A percentile compares a stretch with the other conserved stretches of the same genome.
phyloP scores from a whole-genome alignment of 2,888 invertebrate genomes.

The Griposia aprilina region DNA sequence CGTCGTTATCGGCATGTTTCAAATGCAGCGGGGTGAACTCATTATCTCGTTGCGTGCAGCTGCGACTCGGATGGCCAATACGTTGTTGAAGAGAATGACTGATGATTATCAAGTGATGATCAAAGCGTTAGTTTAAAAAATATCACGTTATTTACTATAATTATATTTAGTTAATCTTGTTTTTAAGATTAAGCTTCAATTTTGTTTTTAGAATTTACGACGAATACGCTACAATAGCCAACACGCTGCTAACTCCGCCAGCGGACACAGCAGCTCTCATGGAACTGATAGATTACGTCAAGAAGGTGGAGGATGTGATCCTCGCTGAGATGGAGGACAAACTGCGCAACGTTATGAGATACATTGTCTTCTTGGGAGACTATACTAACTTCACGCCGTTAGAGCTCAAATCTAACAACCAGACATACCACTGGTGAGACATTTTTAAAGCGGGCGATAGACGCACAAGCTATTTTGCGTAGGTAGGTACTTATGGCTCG shows the following conservation, averaged over 20 bases:
- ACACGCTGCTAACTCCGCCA: conserved; percentile 94
- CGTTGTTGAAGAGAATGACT: conserved; percentile 94
- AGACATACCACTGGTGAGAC: conserved; percentile 95
- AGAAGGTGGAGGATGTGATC: conserved; percentile 93
- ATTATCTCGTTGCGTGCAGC: conserved; percentile 93
- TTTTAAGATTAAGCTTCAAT: not conserved
- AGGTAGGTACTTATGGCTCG: not conserved
- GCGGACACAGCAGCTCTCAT: conserved; percentile 96
- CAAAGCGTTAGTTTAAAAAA: conserved; percentile 91
- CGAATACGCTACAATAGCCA: conserved; percentile 95
- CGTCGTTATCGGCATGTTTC: conserved; percentile 95
- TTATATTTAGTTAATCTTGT: conserved; percentile 38
- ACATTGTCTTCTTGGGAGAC: conserved; percentile 96
- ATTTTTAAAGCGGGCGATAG: not conserved
- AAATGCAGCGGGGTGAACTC: conserved; percentile 95
- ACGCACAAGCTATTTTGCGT: not conserved
- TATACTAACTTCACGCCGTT: conserved; percentile 94
- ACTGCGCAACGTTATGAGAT: conserved; percentile 92
- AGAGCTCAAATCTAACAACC: conserved; percentile 97
- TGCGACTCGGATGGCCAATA: conserved; percentile 93
- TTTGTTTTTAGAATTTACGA: conserved; percentile 92
- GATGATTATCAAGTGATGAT: conserved; percentile 95
- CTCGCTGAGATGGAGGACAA: conserved; percentile 94
- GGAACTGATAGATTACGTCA: conserved; percentile 94
- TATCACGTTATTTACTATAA: conserved; percentile 2